A percentile compares a stretch with the other conserved stretches of the same genome.
Evolutionary conservation across 2,888 invertebrate genomes (phyloP).

Genomic region (Herminia tarsipennalis): DNA sequence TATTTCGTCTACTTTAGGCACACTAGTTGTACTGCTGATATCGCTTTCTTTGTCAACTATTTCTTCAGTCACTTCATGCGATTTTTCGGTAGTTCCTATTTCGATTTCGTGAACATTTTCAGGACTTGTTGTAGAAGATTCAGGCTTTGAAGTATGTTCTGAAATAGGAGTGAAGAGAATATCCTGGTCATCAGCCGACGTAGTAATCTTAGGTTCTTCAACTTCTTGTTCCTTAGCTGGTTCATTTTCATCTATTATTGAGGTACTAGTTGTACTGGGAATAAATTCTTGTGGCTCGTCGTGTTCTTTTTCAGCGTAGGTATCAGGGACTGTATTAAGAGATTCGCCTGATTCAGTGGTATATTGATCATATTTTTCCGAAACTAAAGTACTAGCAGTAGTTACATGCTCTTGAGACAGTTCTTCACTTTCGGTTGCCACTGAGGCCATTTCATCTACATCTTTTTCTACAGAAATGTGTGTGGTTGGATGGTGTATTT

Average conservation of each 20-base stretch:
- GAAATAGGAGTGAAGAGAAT: constrained; percentile 4
- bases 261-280: constrained; percentile 12
- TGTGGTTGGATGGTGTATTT: constrained; percentile 19
- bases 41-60: constrained; percentile 26
- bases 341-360: constrained; percentile 35
- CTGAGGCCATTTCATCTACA: constrained; percentile 19
- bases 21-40: constrained; percentile 36
- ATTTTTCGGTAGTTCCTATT: constrained; percentile 15
- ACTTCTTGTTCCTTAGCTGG: constrained; percentile 3
- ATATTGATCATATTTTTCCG: constrained; percentile 22
- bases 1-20: constrained; percentile 34
- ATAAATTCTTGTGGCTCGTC: constrained; percentile 16
- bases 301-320: constrained; percentile 25
- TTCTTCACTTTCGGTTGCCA: constrained; percentile 5
- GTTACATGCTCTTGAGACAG: constrained; percentile 15
- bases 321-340: constrained; percentile 37
- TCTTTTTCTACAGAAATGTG: constrained; percentile 16
- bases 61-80: constrained; percentile 14
- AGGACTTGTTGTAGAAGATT: constrained; percentile 18
- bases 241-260: constrained; percentile 17
- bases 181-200: constrained; percentile 11
- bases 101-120: constrained; percentile 15
- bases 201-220: constrained; percentile 10
- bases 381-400: constrained; percentile 3
- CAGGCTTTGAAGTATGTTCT: constrained; percentile 11